Conservation (phyloP, 2,797 vertebrate genomes). For the Sandelia bainsii region DNA sequence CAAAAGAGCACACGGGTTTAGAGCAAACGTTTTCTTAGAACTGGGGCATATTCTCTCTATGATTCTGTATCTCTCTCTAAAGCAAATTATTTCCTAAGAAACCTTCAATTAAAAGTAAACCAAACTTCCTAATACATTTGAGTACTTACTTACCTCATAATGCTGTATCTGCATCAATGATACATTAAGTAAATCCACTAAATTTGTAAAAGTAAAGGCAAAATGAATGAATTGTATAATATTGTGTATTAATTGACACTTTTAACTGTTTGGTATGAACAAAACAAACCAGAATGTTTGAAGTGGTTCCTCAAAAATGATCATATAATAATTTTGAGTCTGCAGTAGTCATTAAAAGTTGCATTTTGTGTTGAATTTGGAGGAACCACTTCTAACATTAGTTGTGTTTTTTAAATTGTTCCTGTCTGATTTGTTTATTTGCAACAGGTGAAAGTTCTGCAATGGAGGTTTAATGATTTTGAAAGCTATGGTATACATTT, state of each 20-base stretch:
- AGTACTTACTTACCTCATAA: constrained; percentile 11
- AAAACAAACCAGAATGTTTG: too few species aligned
- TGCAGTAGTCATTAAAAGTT: too few species aligned
- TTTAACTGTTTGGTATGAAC: too few species aligned
- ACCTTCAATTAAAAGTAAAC: constrained; percentile 11
- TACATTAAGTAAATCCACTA: constrained; percentile 21
- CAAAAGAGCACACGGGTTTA: constrained; percentile 16
- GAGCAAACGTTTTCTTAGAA: constrained; percentile 27
- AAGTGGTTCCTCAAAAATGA: too few species aligned
- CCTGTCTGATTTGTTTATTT: background rate
- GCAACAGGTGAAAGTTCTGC: too few species aligned
- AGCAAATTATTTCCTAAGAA: background rate
- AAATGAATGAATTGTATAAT: constrained; percentile 8
- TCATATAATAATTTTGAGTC: too few species aligned
- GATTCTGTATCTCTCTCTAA: background rate
- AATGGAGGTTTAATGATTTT: too few species aligned
- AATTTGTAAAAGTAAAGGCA: constrained; percentile 24
- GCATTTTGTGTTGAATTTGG: too few species aligned
- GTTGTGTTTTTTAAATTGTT: background rate
- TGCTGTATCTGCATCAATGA: background rate
- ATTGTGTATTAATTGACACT: constrained; percentile 22
- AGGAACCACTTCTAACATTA: too few species aligned
- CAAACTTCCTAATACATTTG: background rate
- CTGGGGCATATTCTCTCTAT: background rate
- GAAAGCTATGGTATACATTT: background rate